phyloP scores from a whole-genome alignment of 2,113 vertebrate genomes.

The Spizaetus ornatus region DNA sequence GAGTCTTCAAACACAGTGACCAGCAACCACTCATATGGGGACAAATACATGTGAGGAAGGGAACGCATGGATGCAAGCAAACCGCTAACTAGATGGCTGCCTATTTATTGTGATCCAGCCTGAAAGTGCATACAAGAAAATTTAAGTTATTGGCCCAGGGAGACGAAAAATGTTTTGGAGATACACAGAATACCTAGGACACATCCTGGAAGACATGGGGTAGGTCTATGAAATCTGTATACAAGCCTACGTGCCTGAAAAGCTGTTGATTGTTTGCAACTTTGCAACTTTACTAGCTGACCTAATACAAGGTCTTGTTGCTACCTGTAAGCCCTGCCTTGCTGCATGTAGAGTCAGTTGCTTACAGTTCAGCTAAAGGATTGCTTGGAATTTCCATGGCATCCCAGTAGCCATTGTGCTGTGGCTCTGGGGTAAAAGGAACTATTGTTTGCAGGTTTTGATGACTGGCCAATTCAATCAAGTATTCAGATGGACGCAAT shows the following conservation, averaged over 20 bases:
- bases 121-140: not conserved
- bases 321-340: not conserved
- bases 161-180: not conserved
- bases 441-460: slow-evolving; percentile 20
- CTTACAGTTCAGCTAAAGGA: not conserved
- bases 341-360: not conserved
- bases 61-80: not conserved
- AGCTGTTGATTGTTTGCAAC: not conserved
- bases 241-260: not conserved
- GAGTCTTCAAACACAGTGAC: not conserved
- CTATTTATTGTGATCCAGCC: not conserved
- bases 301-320: not conserved
- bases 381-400: not conserved
- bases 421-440: not conserved
- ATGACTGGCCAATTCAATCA: slow-evolving; percentile 15
- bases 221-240: not conserved
- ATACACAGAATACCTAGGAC: not conserved
- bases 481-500: not conserved
- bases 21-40: not conserved
- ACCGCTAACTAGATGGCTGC: not conserved
- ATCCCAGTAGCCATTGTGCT: not conserved
- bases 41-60: not conserved
- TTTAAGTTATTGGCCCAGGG: not conserved
- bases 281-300: not conserved
- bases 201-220: not conserved